Percentiles rank a stretch among this genome's conserved stretches.
These are phyloP conservation scores for Microcebus murinus DNA, from an alignment of 2,113 vertebrate genomes.

Conservation along the genomic window DNA sequence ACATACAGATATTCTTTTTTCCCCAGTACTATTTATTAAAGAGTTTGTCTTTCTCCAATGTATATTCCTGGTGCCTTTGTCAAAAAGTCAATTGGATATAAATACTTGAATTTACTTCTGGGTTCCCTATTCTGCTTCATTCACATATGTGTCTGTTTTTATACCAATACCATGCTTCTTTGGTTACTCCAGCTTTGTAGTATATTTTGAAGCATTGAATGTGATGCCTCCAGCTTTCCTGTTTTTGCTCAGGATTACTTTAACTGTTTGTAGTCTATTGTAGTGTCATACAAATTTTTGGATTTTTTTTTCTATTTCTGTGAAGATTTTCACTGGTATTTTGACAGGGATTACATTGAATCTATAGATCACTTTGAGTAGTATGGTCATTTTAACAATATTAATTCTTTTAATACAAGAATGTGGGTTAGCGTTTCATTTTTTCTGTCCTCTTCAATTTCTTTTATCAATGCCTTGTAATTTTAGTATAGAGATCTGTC, in stretches of 20 bases:
- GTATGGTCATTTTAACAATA: background rate
- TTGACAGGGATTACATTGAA: background rate
- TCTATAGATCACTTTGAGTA: background rate
- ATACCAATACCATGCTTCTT: background rate
- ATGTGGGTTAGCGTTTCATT: background rate
- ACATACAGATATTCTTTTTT: background rate
- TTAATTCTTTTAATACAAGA: background rate
- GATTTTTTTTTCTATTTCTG: too few species aligned
- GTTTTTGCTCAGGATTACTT: too few species aligned
- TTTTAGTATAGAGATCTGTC: background rate
- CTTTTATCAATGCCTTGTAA: background rate
- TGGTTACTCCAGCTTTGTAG: background rate
- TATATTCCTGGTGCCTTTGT: background rate
- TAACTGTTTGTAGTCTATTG: too few species aligned
- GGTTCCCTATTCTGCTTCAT: background rate
- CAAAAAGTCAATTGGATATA: background rate
- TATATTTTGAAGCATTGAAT: too few species aligned
- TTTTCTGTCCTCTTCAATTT: background rate
- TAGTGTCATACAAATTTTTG: too few species aligned
- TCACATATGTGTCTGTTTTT: background rate
- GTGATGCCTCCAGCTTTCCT: too few species aligned
- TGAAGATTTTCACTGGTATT: background rate
- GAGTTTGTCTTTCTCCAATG: background rate
- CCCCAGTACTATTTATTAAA: background rate
- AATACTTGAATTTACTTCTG: background rate